A percentile compares a stretch with the other conserved stretches of the same genome.
These are phyloP conservation scores for Leptoclinus maculatus DNA, from an alignment of 2,797 vertebrate genomes.

Conservation along the genomic window DNA sequence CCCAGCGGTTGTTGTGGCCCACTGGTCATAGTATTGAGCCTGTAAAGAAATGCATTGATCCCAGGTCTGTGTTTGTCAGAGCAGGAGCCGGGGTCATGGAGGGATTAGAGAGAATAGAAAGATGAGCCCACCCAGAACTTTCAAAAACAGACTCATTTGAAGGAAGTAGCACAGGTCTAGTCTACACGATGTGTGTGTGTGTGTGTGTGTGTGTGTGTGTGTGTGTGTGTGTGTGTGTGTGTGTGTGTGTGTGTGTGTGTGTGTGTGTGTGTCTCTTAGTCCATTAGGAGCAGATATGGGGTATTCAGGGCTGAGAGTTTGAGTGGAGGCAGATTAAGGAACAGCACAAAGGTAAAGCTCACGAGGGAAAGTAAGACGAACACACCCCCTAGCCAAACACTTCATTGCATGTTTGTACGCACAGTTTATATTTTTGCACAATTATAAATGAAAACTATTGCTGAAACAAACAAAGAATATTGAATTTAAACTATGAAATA, in stretches of 20 bases:
- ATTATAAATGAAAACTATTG: not conserved
- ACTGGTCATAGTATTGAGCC: not conserved
- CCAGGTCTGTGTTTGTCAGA: conserved; percentile 48
- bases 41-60: conserved; percentile 29
- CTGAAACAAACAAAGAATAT: not conserved
- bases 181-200: conserved; percentile 5
- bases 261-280: conserved; percentile 2
- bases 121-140: conserved; percentile 66
- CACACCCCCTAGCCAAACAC: not conserved
- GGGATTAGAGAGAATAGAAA: conserved; percentile 55
- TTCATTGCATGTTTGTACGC: not conserved
- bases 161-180: conserved; percentile 14
- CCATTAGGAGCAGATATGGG: conserved; percentile 28
- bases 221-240: conserved; percentile 11
- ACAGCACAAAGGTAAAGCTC: not conserved
- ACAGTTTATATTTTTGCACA: not conserved
- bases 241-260: not conserved
- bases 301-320: conserved; percentile 4
- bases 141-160: conserved; percentile 38
- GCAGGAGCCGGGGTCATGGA: conserved; percentile 51
- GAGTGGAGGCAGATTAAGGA: not conserved
- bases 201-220: conserved; percentile 18
- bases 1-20: not conserved
- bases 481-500: not conserved
- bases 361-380: not conserved